Conservation (phyloP, 2,113 vertebrate species). For the Oncorhynchus keta region DNA sequence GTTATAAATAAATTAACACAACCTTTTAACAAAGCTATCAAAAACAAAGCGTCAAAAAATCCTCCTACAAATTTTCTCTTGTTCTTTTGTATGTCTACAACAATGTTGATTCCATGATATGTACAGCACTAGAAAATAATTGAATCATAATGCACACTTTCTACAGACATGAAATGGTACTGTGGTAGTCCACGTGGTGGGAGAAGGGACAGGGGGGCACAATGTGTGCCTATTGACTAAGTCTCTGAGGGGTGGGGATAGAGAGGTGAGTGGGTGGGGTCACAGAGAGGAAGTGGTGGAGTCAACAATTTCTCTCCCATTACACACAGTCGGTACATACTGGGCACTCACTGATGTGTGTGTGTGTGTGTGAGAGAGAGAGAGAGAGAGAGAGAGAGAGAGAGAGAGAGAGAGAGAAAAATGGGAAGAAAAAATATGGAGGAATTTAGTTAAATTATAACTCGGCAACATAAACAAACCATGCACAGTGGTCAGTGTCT, state of each 20-base stretch:
- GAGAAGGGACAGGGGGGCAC: conserved; percentile 70
- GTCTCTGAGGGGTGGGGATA: conserved; percentile 76
- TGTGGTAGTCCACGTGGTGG: conserved; percentile 65
- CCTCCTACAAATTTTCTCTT: conserved; percentile 84
- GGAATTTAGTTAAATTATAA: background rate
- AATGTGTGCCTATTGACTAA: conserved; percentile 82
- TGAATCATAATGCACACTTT: conserved; percentile 86
- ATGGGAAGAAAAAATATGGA: background rate
- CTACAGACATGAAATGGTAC: conserved; percentile 83
- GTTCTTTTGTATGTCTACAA: conserved; percentile 83
- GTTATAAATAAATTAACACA: conserved; percentile 78
- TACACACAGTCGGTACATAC: conserved; percentile 91
- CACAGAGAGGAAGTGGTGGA: conserved; percentile 98
- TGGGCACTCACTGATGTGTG: conserved; percentile 87
- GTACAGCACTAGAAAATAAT: conserved; percentile 99
- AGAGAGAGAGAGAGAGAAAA: background rate
- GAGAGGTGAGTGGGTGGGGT: conserved; percentile 64
- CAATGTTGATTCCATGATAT: conserved; percentile 79
- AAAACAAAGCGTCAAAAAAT: conserved; percentile 85
- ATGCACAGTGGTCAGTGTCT: background rate
- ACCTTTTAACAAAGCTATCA: conserved; percentile 81
- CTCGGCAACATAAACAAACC: background rate
- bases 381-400: conserved; percentile 1
- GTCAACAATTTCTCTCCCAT: conserved; percentile 97
- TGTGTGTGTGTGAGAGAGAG: conserved; percentile 74